Evolutionary conservation across 2,113 vertebrate genomes (phyloP).

Genomic region (Paratilapia polleni): DNA sequence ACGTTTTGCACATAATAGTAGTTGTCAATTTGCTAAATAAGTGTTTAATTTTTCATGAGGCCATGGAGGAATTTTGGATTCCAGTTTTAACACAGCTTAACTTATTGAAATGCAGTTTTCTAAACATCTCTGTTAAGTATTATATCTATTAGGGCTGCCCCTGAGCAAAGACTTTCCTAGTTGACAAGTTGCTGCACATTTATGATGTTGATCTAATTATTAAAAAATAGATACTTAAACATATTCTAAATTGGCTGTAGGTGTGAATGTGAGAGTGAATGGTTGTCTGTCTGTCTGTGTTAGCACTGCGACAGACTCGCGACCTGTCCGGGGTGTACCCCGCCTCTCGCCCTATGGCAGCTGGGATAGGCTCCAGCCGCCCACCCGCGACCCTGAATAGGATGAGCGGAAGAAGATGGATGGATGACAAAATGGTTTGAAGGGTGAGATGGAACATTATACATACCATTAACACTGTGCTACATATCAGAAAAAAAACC

Average conservation of each 20-base stretch:
- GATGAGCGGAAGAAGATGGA: no score
- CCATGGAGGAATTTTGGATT: neutral
- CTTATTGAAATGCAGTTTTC: neutral
- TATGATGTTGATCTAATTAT: neutral
- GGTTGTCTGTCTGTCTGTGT: no score
- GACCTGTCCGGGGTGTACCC: no score
- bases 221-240: neutral
- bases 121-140: neutral
- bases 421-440: neutral
- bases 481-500: neutral
- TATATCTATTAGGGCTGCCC: conserved; percentile 13
- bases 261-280: no score
- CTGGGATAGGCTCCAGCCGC: no score
- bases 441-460: neutral
- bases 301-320: no score
- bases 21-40: conserved; percentile 10
- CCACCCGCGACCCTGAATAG: no score
- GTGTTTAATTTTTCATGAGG: neutral
- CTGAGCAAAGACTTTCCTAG: neutral
- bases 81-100: conserved; percentile 9
- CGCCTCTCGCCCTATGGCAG: no score
- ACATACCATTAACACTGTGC: neutral
- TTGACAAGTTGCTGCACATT: neutral
- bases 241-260: no score
- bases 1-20: conserved; percentile 16